Evolutionary conservation across 2,113 vertebrate species (phyloP).

Genomic region (Leptocoma aspasia): DNA sequence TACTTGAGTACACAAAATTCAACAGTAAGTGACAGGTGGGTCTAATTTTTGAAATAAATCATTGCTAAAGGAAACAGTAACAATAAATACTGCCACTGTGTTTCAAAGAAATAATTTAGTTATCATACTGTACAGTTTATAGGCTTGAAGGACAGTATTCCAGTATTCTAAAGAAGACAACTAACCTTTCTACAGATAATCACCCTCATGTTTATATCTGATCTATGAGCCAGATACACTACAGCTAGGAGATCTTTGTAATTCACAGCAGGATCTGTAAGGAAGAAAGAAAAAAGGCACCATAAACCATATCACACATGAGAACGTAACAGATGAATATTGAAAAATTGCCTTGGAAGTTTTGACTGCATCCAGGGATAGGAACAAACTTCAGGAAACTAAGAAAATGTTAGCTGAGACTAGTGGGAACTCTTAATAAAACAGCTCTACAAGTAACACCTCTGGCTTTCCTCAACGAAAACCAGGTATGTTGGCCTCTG

Average conservation of each 20-base stretch:
- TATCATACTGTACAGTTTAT: neutral
- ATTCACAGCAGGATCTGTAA: conserved; percentile 86
- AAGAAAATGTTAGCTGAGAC: neutral
- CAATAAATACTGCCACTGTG: neutral
- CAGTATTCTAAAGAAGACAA: neutral
- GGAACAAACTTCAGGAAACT: neutral
- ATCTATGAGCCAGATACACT: conserved; percentile 86
- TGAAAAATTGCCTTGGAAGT: neutral
- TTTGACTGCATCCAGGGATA: neutral
- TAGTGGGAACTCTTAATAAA: neutral
- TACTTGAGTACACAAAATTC: neutral
- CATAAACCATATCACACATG: neutral
- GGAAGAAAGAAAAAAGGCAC: neutral
- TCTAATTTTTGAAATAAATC: neutral
- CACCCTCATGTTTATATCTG: conserved; percentile 82
- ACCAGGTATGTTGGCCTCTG: rapidly evolving
- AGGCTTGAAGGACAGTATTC: neutral
- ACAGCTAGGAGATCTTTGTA: conserved; percentile 93
- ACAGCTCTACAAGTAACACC: neutral
- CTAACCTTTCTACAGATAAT: conserved; percentile 92
- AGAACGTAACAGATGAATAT: neutral
- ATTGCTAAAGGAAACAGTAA: neutral
- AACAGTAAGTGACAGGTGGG: neutral
- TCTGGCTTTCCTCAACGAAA: neutral
- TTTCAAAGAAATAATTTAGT: neutral